Conservation (phyloP, 2,113 vertebrate genomes). For the Potamarius usumacintae region DNA sequence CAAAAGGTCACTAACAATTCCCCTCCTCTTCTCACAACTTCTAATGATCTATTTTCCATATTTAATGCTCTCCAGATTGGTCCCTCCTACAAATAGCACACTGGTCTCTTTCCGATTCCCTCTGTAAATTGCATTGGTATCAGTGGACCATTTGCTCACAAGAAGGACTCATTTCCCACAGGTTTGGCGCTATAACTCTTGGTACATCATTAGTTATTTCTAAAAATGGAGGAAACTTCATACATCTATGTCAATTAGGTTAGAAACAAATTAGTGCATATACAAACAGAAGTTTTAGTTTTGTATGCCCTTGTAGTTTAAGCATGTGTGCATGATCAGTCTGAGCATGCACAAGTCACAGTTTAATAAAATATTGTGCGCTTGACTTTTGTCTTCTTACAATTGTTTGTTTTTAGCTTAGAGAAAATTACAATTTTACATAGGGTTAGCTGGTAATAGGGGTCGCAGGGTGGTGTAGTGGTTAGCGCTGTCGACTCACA, state of each 20-base stretch:
- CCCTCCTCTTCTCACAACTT: constrained; percentile 7
- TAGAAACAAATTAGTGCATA: constrained; percentile 26
- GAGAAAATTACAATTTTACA: background rate
- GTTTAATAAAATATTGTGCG: background rate
- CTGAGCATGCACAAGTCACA: background rate
- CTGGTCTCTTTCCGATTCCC: constrained; percentile 50
- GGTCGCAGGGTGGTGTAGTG: too few relatives aligned
- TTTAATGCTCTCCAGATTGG: constrained; percentile 49
- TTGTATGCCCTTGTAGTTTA: background rate
- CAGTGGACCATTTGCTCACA: constrained; percentile 42
- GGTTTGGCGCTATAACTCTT: constrained; percentile 38
- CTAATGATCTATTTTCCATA: constrained; percentile 54
- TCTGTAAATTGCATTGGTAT: constrained; percentile 33
- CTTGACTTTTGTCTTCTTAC: background rate
- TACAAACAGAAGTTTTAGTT: background rate
- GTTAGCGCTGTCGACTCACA: too few relatives aligned
- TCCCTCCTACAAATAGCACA: constrained; percentile 53
- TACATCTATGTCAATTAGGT: constrained; percentile 36
- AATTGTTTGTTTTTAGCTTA: background rate
- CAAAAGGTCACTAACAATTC: background rate
- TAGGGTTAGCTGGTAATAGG: background rate
- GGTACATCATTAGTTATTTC: constrained; percentile 36
- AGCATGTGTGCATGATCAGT: background rate
- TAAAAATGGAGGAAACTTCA: constrained; percentile 44
- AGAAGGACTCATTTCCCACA: constrained; percentile 45